phyloP scores from a whole-genome alignment of 2,113 vertebrate genomes.

The Platycercus adscitus region DNA sequence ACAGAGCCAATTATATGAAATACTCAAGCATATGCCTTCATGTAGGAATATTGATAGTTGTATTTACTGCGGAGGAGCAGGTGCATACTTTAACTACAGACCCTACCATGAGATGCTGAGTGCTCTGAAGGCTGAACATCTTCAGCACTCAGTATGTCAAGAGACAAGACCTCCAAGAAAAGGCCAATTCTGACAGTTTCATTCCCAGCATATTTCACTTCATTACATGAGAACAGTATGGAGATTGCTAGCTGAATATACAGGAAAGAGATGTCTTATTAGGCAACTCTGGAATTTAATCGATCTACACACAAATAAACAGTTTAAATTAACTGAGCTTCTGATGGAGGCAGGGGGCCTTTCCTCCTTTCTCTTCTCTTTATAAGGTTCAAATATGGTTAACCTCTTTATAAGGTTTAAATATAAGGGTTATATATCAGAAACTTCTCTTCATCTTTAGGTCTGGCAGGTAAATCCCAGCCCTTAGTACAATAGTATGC shows the following conservation, averaged over 20 bases:
- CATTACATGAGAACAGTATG: background rate
- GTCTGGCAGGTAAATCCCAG: slow-evolving; percentile 38
- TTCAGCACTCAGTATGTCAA: background rate
- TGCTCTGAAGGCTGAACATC: background rate
- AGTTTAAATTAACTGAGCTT: background rate
- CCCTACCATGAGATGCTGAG: background rate
- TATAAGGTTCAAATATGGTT: background rate
- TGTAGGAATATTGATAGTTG: background rate
- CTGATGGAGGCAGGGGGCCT: background rate
- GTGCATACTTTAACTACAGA: background rate
- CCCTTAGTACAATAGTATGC: background rate
- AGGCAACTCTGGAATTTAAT: background rate
- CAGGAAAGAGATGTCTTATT: background rate
- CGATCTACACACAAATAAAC: background rate
- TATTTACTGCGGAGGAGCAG: background rate
- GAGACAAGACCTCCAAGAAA: background rate
- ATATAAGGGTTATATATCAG: background rate
- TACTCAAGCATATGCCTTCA: background rate
- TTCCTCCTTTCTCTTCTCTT: background rate
- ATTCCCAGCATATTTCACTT: background rate
- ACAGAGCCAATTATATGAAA: background rate
- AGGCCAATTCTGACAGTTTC: background rate
- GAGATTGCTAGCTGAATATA: background rate
- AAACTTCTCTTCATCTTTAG: background rate
- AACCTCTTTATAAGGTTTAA: background rate